These are phyloP conservation scores for Thermophis baileyi DNA, from an alignment of 2,113 vertebrate genomes.

Conservation along the genomic window DNA sequence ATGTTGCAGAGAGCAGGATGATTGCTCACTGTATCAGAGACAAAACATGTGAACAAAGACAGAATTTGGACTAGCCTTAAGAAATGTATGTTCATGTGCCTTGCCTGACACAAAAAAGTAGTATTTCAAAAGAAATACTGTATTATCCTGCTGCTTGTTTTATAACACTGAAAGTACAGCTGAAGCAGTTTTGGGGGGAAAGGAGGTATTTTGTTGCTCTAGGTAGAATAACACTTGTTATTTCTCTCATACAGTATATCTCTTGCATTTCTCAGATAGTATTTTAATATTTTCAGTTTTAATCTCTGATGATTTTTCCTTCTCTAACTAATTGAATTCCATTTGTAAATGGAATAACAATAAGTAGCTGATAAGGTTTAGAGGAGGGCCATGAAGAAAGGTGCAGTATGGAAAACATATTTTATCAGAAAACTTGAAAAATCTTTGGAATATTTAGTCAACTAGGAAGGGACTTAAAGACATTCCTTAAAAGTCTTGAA, in stretches of 20 bases:
- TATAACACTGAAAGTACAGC: background rate
- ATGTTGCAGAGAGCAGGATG: conserved; percentile 27
- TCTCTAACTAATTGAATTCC: background rate
- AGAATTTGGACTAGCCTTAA: conserved; percentile 29
- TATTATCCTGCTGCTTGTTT: background rate
- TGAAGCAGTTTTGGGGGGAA: background rate
- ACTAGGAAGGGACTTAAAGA: background rate
- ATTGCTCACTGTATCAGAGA: conserved; percentile 27
- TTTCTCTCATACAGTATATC: no score
- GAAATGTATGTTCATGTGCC: background rate
- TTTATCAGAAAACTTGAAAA: background rate
- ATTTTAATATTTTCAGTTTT: background rate
- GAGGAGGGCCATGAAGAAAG: background rate
- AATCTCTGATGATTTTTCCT: background rate
- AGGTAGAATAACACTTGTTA: background rate
- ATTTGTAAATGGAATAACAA: background rate
- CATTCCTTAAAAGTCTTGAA: background rate
- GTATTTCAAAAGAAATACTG: background rate
- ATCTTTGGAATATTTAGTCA: background rate
- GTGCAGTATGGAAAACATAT: background rate
- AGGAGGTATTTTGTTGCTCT: background rate
- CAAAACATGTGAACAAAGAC: background rate
- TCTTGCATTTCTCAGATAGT: background rate
- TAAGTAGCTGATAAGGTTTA: background rate
- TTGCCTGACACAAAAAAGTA: background rate